Base-by-base conservation (phyloP, 2,113 vertebrate species). In the Sinocyclocheilus rhinocerous region DNA sequence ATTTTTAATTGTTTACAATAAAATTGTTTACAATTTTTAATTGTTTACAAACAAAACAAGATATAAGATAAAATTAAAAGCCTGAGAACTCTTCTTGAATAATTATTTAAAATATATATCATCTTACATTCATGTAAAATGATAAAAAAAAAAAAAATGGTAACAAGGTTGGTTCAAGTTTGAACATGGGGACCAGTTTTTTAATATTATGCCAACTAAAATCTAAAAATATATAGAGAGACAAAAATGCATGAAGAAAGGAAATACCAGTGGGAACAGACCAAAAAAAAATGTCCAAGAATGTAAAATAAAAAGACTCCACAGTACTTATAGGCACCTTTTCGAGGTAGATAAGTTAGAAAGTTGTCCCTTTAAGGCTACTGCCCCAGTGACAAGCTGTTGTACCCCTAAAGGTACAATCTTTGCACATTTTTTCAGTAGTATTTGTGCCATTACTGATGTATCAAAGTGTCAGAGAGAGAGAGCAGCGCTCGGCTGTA, bases 401-500 rank as follows among this genome's bases (percentile, higher is more conserved):
- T 73, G 24, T 26, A 59, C 18, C 57, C 57, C 57, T 8, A 22
- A 9, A 63, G n/a, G 59, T n/a, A 24, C 2, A 8, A 61, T 70
- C 29, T 70, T 70, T 36, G 9, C 33, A 13, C 67, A 36, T 42
- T 24, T 73, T 15, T 11, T 48, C 24, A 55, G n/a, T 26, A 52
- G 48, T 18, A 55, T 77, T 55, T 55, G 76, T 50, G 5, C 76
- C 55, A 79, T 65, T 83, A 73, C 76, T 72, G 79, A 88, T 83
- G 79, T 50, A 88, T 86, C 59, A 79, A 88, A 85, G 72, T 73
- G 59, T 76, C 69, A 72, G 61, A 85, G 33, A 86, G 33, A 86
- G 76, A 85, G n/a, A 81, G 78, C 84, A 72, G 72, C 87, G 83
- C 15, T 88, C 67, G 72, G 72, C 77, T 85, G 18, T 42, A 36